Conservation (phyloP, 2,113 vertebrate genomes). For the Heterocephalus glaber region DNA sequence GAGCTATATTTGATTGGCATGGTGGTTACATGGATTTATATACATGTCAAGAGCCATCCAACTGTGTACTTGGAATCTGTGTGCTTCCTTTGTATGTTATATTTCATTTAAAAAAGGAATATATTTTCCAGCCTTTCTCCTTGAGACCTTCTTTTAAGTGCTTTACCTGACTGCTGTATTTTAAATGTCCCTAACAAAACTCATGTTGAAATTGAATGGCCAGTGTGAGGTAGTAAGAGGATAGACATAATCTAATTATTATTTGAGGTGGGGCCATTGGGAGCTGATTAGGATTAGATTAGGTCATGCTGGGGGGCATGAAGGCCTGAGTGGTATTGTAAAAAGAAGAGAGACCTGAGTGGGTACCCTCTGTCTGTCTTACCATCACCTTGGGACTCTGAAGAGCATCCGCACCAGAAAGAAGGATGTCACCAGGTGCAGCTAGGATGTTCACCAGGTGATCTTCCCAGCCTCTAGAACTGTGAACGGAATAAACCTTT, state of each 20-base stretch:
- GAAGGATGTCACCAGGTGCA: not conserved
- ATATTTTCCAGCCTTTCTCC: not conserved
- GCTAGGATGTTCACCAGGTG: too few species aligned
- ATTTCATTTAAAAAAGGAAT: not conserved
- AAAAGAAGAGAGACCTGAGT: not conserved
- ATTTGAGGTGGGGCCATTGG: not conserved
- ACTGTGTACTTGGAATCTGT: not conserved
- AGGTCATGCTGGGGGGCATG: not conserved
- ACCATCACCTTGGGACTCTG: not conserved
- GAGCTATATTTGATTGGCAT: not conserved
- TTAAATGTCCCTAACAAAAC: not conserved
- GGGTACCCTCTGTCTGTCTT: not conserved
- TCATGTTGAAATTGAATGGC: not conserved
- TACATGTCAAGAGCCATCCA: not conserved
- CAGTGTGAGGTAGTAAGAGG: not conserved
- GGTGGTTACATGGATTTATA: not conserved
- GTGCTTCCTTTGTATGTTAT: not conserved
- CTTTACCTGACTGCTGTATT: not conserved
- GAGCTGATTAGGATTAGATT: not conserved
- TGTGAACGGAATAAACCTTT: not conserved
- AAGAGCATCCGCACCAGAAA: not conserved
- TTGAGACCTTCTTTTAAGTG: not conserved
- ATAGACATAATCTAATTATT: not conserved
- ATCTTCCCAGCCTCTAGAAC: not conserved
- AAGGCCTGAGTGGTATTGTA: not conserved